Conservation (phyloP, 2,797 vertebrate genomes). For the Valencia hispanica region DNA sequence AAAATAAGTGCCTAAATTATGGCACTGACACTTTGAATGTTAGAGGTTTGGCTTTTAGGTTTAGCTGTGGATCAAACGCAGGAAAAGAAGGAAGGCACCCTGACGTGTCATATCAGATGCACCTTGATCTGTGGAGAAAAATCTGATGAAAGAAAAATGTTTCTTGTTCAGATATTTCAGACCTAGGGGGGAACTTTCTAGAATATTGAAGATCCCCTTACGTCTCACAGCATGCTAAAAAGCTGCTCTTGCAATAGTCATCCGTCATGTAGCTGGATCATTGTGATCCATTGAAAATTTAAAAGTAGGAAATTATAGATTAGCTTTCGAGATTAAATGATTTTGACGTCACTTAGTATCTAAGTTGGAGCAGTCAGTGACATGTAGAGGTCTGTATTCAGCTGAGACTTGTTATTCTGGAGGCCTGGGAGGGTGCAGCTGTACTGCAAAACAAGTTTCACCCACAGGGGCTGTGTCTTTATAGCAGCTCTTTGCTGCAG, state of each 20-base stretch:
- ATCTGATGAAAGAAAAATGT: slow-evolving; percentile 7
- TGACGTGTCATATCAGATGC: neutral
- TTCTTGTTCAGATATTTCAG: slow-evolving; percentile 20
- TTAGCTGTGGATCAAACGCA: slow-evolving; percentile 23
- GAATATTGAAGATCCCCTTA: neutral
- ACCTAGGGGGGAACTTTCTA: slow-evolving; percentile 4
- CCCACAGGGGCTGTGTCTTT: slow-evolving; percentile 50
- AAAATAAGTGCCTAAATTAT: too few relatives aligned
- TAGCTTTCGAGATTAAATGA: neutral
- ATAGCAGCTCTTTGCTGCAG: slow-evolving; percentile 18
- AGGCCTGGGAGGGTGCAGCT: slow-evolving; percentile 28
- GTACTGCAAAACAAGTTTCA: slow-evolving; percentile 57
- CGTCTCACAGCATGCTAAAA: neutral
- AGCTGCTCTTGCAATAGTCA: neutral
- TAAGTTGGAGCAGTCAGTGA: slow-evolving; percentile 7
- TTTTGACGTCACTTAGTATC: neutral
- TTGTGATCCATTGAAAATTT: neutral
- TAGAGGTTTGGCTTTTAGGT: slow-evolving; percentile 38
- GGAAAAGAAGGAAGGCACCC: slow-evolving; percentile 10
- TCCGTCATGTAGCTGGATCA: neutral
- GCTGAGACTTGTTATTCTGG: slow-evolving; percentile 66
- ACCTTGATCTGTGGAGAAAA: slow-evolving; percentile 15
- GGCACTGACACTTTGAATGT: slow-evolving; percentile 17
- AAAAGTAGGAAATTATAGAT: neutral
- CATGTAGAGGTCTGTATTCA: slow-evolving; percentile 40